Percentiles rank a stretch among this genome's conserved stretches.
Evolutionary conservation across 2,113 vertebrate genomes (phyloP).

Genomic region (Diphyllodes magnificus): DNA sequence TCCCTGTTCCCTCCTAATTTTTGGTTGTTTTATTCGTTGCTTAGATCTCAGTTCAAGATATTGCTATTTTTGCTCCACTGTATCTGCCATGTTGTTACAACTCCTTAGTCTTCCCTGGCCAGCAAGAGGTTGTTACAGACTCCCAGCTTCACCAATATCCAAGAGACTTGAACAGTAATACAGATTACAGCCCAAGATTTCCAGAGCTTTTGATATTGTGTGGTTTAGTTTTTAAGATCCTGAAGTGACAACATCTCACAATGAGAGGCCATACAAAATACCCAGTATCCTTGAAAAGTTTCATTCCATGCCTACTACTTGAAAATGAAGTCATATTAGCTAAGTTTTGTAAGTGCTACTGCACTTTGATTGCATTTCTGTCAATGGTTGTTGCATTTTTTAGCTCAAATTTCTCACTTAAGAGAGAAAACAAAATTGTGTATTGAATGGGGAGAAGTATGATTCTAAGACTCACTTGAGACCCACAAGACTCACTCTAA

Average conservation of each 20-base stretch:
- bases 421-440: neutral
- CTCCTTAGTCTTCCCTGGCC: neutral
- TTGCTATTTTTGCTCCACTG: neutral
- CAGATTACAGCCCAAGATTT: fast-evolving
- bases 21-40: neutral
- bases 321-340: neutral
- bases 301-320: neutral
- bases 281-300: neutral
- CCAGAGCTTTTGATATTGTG: neutral
- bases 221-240: neutral
- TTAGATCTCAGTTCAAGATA: neutral
- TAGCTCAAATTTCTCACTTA: neutral
- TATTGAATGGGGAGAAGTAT: neutral
- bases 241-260: neutral
- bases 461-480: neutral
- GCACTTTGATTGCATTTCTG: neutral
- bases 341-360: neutral
- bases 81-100: neutral
- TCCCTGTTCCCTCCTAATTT: neutral
- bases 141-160: neutral
- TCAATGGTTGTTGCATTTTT: neutral
- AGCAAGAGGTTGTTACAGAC: neutral
- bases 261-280: neutral
- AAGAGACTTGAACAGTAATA: neutral
- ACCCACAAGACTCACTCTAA: neutral